Base-by-base conservation (phyloP, 2,113 vertebrate genomes). In the Platichthys flesus region DNA sequence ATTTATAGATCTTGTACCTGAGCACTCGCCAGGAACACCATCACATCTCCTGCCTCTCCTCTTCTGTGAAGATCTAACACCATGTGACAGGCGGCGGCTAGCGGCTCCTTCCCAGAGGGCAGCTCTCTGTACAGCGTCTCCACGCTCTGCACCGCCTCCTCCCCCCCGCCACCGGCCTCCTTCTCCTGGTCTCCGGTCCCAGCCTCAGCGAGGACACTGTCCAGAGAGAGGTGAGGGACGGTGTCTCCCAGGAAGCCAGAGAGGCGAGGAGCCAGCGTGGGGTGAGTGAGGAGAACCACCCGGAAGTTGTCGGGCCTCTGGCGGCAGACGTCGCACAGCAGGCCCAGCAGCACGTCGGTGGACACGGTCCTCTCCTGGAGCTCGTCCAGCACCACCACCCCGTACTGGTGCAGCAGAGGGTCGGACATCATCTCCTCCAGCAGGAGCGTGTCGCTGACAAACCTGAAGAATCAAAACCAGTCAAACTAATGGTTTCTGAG, bases 361-460 rank as follows among this genome's bases (percentile, higher is more conserved):
- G 97, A 89, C 59, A 99, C 93, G 0, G 97, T 97, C 7, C 97
- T 95, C 85, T 98, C 96, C 93, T 98, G 97, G 0, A 82, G 92
- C 91, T 99, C 98, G 1, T 99, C 98, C 90, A 99, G 67, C 31
- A 99, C 94, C 75, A 99, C 90, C 1, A 97, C 90, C 0, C 94
- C 93, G 0, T 97, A 98, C 89, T 94, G 93, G 52, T 94, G 96
- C 73, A 97, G 91, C 83, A 97, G 94, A 0, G 95, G 96, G 72
- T 96, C 96, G 0, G 97, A 99, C 86, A 96, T 97, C 94, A 98
- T 94, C 81, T 99, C 98, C 71, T 96, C 94, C 59, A 99, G 90
- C 51, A 99, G 94, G n/a, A 98, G 93, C 31, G 95, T 89, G 47
- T 98, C 98, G 0, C 95, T 97, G 87, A 97, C 96, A 88, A 96